Evolutionary conservation across 2,113 vertebrate species (phyloP), one percentile per base, ranked within the genome.

Genomic region (Xenotilapia flavipinnis): DNA sequence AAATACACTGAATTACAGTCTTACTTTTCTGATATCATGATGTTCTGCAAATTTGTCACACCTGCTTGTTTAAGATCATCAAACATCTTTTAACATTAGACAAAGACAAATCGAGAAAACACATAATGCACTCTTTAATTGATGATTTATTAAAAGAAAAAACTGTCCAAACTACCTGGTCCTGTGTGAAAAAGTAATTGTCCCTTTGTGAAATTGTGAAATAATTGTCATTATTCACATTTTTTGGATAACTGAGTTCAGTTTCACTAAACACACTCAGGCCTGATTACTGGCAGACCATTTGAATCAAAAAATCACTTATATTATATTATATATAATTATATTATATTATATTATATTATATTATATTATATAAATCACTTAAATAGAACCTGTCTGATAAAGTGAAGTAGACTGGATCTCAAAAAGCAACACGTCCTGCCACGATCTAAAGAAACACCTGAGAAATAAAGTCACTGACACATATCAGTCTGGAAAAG

Each of bases 381-480:
- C 36, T 38, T 38, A 38, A 38, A 38, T 38, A 38, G 36, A 38
- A 38, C 36, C 8, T 38, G 40, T 42, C 40, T 42, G 11, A 42
- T 42, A 13, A 42, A 42, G 40, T 42, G 40, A 13, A 5, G 40
- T 42, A 42, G 12, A 42, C 40, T 42, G 12, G 40, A 42, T 42
- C 5, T 42, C 40, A 42, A 42, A 38, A 42, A 42, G 12, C 3
- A 42, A 42, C 40, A 40, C 1, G 3, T 40, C n/a, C 1, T 54
- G 51, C 51, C 51, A 54, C n/a, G 0, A 54, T 54, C 51, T 54
- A 54, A 54, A 2, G 0, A 54, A 54, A 54, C 51, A 54, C n/a
- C 10, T 21, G 51, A 21, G 51, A 21, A 55, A 7, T 0, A 23
- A 23, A 23, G 53, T 23, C 2, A 55, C 0, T 0, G 21, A 55